A percentile compares a stretch with the other conserved stretches of the same genome.
phyloP scores from a whole-genome alignment of 1,140 invertebrate genomes.

The Neodiprion pinetum region DNA sequence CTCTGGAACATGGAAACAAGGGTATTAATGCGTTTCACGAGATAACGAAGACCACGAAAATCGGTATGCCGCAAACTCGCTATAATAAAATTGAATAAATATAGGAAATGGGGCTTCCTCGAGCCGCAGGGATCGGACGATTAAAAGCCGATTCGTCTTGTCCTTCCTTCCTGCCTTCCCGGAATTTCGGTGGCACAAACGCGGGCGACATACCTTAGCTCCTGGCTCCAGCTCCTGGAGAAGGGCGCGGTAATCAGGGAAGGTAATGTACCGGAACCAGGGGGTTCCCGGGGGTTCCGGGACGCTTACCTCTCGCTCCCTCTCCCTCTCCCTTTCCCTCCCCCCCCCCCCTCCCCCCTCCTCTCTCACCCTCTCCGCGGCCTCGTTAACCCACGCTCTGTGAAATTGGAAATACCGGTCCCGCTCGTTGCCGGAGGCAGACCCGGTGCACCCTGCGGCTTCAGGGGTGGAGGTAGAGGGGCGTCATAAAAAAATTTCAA shows the following conservation, averaged over 20 bases:
- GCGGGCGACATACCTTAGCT: not conserved
- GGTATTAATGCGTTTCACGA: conserved; percentile 20
- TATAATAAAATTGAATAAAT: not conserved
- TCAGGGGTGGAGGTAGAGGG: not conserved
- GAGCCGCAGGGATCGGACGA: conserved; percentile 18
- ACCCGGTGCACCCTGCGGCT: not conserved
- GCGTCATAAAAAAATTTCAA: not conserved
- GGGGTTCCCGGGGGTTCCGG: conserved; percentile 22
- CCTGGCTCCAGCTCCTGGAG: conserved; percentile 3
- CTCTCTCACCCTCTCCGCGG: conserved; percentile 45
- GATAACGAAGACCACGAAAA: not conserved
- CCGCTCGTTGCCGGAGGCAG: conserved; percentile 12
- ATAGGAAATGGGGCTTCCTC: conserved; percentile 17
- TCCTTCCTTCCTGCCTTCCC: conserved; percentile 13
- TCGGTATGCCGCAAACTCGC: too few relatives aligned
- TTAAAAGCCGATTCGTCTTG: conserved; percentile 30
- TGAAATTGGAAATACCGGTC: conserved; percentile 58
- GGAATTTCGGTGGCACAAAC: conserved; percentile 24
- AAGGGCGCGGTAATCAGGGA: conserved; percentile 55
- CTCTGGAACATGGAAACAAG: conserved; percentile 58
- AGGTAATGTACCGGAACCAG: conserved; percentile 59
- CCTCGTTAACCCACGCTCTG: conserved; percentile 60
- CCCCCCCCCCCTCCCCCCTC: conserved; percentile 23
- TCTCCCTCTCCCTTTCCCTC: not conserved
- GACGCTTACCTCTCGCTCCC: not conserved